These are phyloP conservation scores for Cantharis lateralis DNA, from an alignment of 2,888 invertebrate species.

Conservation along the genomic window DNA sequence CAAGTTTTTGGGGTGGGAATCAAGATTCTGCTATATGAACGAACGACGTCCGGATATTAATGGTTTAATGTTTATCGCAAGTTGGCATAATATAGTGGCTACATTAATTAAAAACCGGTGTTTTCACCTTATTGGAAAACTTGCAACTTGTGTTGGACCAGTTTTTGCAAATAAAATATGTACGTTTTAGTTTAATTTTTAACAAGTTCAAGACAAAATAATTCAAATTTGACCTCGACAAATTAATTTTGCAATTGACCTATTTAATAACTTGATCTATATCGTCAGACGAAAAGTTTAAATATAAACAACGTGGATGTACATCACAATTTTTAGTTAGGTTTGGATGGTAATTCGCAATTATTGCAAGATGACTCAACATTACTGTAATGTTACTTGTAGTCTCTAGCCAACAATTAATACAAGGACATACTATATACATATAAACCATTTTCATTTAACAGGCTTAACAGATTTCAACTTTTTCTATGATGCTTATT, in stretches of 20 bases:
- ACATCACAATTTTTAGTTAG: not conserved
- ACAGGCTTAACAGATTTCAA: not conserved
- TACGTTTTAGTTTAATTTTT: not conserved
- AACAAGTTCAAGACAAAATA: not conserved
- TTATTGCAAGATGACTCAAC: not conserved
- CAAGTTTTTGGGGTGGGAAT: not conserved
- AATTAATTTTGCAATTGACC: not conserved
- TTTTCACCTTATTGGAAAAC: not conserved
- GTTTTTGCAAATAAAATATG: not conserved
- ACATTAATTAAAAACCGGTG: not conserved
- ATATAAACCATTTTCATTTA: not conserved
- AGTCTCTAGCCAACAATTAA: not conserved
- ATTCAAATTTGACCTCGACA: not conserved
- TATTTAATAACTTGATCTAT: not conserved
- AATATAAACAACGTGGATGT: not conserved
- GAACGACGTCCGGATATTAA: not conserved
- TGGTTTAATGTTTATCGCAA: not conserved
- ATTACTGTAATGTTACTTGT: not conserved
- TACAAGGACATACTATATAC: not conserved
- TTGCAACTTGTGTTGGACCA: not conserved
- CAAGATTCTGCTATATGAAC: not conserved
- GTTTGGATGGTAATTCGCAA: not conserved
- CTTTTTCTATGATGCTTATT: not conserved
- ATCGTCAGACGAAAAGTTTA: not conserved
- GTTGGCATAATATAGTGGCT: not conserved